A percentile compares a stretch with the other conserved stretches of the same genome.
These are phyloP conservation scores for Danio kyathit DNA, from an alignment of 2,797 vertebrate genomes.

Conservation along the genomic window DNA sequence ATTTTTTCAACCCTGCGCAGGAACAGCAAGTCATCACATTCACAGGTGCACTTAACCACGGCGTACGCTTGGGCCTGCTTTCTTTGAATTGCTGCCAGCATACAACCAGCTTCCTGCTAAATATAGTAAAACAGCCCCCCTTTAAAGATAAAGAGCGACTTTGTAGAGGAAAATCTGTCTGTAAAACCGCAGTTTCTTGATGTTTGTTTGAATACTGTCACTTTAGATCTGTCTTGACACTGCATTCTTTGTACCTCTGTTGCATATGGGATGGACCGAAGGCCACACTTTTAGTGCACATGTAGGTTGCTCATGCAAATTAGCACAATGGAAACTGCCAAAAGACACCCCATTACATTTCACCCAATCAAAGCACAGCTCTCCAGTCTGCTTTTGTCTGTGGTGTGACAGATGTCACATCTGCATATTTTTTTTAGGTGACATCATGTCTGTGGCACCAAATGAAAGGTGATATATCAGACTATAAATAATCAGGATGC, in stretches of 20 bases:
- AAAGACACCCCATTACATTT: background rate
- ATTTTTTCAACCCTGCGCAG: slow-evolving; percentile 64
- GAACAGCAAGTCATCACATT: slow-evolving; percentile 80
- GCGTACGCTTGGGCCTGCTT: slow-evolving; percentile 60
- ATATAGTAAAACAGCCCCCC: slow-evolving; percentile 68
- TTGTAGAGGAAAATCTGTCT: slow-evolving; percentile 53
- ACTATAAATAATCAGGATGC: background rate
- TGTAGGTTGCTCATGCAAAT: slow-evolving; percentile 8
- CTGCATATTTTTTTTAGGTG: background rate
- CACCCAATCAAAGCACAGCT: slow-evolving; percentile 12
- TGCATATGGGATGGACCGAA: slow-evolving; percentile 4
- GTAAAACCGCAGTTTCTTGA: slow-evolving; percentile 30
- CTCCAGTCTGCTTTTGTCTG: background rate
- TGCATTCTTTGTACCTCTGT: slow-evolving; percentile 10
- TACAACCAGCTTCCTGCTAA: slow-evolving; percentile 71
- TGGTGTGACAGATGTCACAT: background rate
- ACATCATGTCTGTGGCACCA: background rate
- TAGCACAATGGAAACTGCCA: slow-evolving; percentile 1
- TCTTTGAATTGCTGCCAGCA: slow-evolving; percentile 74
- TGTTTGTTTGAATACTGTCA: slow-evolving; percentile 37
- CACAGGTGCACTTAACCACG: slow-evolving; percentile 75
- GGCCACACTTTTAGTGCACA: background rate
- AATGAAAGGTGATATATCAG: background rate
- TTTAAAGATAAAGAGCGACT: slow-evolving; percentile 60
- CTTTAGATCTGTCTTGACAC: slow-evolving; percentile 49